These are phyloP conservation scores for Holcopasites calliopsidis DNA, from an alignment of 1,140 invertebrate species.

Conservation along the genomic window DNA sequence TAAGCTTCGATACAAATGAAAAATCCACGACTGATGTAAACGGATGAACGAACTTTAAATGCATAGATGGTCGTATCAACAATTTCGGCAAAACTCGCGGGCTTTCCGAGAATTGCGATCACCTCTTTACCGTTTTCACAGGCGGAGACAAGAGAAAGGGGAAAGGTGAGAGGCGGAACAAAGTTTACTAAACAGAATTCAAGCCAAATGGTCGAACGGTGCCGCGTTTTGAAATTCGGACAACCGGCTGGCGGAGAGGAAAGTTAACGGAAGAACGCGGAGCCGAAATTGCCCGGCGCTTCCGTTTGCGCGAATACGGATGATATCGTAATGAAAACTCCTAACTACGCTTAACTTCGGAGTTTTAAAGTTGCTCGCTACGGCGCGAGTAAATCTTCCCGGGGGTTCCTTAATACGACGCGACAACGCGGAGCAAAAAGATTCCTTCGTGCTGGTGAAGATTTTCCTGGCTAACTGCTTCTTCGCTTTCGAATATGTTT, in stretches of 20 bases:
- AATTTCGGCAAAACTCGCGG: constrained; percentile 6
- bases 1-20: not conserved
- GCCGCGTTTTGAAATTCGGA: constrained; percentile 37
- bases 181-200: constrained; percentile 50
- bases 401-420: constrained; percentile 26
- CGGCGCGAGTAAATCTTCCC: constrained; percentile 27
- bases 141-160: not conserved
- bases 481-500: no score
- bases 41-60: constrained; percentile 13
- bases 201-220: constrained; percentile 43
- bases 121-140: constrained; percentile 7
- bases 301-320: constrained; percentile 9
- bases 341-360: constrained; percentile 27
- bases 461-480: not conserved
- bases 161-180: not conserved
- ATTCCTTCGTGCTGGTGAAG: not conserved
- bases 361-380: constrained; percentile 20
- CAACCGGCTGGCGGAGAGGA: constrained; percentile 23
- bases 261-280: not conserved
- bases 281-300: constrained; percentile 25
- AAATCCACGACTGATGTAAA: constrained; percentile 8
- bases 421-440: not conserved
- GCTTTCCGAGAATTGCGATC: not conserved
- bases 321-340: constrained; percentile 44
- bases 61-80: not conserved